Conservation (phyloP, 1,140 invertebrate species). For the Drosophila ficusphila region DNA sequence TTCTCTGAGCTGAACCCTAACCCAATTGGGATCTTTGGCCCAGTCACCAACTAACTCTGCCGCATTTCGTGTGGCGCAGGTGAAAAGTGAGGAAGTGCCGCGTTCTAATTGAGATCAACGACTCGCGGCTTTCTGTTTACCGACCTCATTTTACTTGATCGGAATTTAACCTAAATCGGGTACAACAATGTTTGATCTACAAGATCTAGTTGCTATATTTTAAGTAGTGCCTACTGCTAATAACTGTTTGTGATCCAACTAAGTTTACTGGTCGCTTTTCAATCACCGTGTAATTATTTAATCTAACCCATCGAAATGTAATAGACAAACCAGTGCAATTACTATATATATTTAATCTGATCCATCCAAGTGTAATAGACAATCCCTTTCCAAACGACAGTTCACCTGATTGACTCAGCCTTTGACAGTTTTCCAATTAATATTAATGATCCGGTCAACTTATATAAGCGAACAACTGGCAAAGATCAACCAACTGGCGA, state of each 20-base stretch:
- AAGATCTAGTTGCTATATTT: no score
- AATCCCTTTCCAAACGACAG: slow-evolving; percentile 24
- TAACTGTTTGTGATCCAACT: no score
- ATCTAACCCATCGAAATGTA: no score
- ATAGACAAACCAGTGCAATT: slow-evolving; percentile 9
- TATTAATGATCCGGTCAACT: slow-evolving; percentile 30
- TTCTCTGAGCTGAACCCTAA: slow-evolving; percentile 48
- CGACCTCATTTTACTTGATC: slow-evolving; percentile 34
- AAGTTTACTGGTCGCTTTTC: no score
- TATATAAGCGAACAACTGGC: slow-evolving; percentile 16
- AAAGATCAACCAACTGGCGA: slow-evolving; percentile 20
- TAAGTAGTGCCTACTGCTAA: no score
- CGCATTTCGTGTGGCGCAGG: background rate
- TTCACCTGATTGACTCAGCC: slow-evolving; percentile 1
- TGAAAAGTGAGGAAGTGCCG: slow-evolving; percentile 13
- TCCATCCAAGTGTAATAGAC: background rate
- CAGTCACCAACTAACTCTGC: background rate
- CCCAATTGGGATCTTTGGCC: slow-evolving; percentile 20
- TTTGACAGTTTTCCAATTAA: slow-evolving; percentile 47
- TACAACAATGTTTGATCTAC: background rate
- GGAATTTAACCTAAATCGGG: slow-evolving; percentile 4
- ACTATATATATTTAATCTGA: slow-evolving; percentile 12
- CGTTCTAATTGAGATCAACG: slow-evolving; percentile 51
- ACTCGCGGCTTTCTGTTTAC: slow-evolving; percentile 46
- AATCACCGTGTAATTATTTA: no score